Percentiles rank a stretch among this genome's conserved stretches.
These are phyloP conservation scores for Trichogramma pretiosum DNA, from an alignment of 1,140 invertebrate species.

Conservation along the genomic window DNA sequence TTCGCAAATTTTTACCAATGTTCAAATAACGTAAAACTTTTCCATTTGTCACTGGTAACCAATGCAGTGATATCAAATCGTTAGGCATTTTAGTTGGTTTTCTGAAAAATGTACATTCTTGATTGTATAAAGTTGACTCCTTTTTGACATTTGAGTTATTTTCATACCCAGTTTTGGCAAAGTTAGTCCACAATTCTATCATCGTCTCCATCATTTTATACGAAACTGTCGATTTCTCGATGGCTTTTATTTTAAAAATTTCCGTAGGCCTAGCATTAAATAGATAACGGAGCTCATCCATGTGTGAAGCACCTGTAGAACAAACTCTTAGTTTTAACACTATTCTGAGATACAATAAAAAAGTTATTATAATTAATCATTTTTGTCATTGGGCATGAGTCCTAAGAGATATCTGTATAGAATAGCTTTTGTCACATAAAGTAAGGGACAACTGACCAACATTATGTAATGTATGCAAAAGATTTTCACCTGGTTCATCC, in stretches of 20 bases:
- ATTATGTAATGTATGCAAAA: too few relatives aligned
- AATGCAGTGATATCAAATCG: conserved; percentile 12
- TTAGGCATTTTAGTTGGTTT: conserved; percentile 20
- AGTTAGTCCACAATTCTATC: conserved; percentile 27
- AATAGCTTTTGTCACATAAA: too few relatives aligned
- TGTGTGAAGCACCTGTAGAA: conserved; percentile 26
- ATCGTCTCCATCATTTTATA: conserved; percentile 15
- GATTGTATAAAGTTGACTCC: too few relatives aligned
- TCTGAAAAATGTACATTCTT: too few relatives aligned
- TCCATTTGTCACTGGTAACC: conserved; percentile 17
- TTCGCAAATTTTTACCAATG: conserved; percentile 16
- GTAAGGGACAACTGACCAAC: too few relatives aligned
- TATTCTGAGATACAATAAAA: neutral
- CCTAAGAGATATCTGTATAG: neutral
- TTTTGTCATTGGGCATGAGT: neutral
- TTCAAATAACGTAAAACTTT: conserved; percentile 18
- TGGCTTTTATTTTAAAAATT: conserved; percentile 8
- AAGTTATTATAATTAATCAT: neutral
- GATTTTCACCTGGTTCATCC: neutral
- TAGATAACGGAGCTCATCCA: conserved; percentile 29
- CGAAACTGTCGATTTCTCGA: neutral
- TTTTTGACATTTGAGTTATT: too few relatives aligned
- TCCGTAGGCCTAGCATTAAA: conserved; percentile 16
- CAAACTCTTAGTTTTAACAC: neutral
- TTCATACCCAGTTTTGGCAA: conserved; percentile 28